Percentiles rank a stretch among this genome's conserved stretches.
These are phyloP conservation scores for Pseudopleuronectes americanus DNA, from an alignment of 2,797 vertebrate species.

Conservation along the genomic window DNA sequence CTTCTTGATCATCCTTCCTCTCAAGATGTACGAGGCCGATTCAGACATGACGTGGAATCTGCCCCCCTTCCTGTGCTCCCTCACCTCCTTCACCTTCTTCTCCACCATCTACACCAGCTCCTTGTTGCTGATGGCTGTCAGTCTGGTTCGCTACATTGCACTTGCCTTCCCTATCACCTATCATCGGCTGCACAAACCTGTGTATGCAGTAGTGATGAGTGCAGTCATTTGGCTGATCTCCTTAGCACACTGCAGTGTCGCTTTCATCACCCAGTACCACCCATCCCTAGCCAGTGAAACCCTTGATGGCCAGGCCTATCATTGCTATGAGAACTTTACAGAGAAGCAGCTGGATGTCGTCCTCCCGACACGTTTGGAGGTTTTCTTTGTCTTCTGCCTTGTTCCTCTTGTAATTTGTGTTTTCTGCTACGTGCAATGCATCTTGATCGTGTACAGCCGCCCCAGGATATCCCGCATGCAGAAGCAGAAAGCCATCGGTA, in stretches of 20 bases:
- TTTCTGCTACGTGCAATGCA: constrained; percentile 84
- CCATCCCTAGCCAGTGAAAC: constrained; percentile 11
- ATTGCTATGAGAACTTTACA: constrained; percentile 83
- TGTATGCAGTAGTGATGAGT: constrained; percentile 48
- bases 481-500: constrained; percentile 84
- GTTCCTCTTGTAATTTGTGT: constrained; percentile 80
- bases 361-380: constrained; percentile 79
- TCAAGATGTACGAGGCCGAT: constrained; percentile 84
- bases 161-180: constrained; percentile 83
- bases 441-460: constrained; percentile 77
- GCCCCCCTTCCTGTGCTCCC: constrained; percentile 71
- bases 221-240: constrained; percentile 69
- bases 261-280: constrained; percentile 51
- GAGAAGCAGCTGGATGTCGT: constrained; percentile 57
- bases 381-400: constrained; percentile 82
- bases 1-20: constrained; percentile 83
- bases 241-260: constrained; percentile 61
- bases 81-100: constrained; percentile 83
- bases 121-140: constrained; percentile 85
- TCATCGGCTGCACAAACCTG: constrained; percentile 62
- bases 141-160: constrained; percentile 84
- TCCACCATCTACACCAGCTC: constrained; percentile 89
- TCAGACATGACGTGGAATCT: constrained; percentile 75
- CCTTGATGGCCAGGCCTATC: neutral
- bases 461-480: constrained; percentile 74